Percentiles rank a stretch among this genome's conserved stretches.
phyloP scores from a whole-genome alignment of 2,888 invertebrate genomes.

The Bimastos eiseni region DNA sequence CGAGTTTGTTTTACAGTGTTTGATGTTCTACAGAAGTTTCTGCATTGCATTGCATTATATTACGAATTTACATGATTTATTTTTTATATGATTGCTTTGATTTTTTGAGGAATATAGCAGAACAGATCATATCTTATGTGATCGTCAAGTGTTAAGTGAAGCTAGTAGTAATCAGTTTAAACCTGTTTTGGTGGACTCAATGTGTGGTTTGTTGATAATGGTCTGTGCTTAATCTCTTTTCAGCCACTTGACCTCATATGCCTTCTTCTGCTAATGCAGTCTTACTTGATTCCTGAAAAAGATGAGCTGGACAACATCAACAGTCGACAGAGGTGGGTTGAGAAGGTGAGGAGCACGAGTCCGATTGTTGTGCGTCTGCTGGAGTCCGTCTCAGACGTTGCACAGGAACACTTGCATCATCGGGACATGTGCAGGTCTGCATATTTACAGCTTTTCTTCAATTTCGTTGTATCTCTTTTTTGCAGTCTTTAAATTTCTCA shows the following conservation, averaged over 20 bases:
- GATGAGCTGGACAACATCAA: constrained; percentile 41
- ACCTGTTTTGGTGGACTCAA: background rate
- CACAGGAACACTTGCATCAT: constrained; percentile 40
- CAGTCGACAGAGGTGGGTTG: constrained; percentile 47
- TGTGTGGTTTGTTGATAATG: background rate
- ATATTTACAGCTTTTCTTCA: background rate
- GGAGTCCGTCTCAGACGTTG: constrained; percentile 13
- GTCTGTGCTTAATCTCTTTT: constrained; percentile 16
- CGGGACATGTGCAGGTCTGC: background rate
- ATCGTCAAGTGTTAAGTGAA: too few relatives aligned
- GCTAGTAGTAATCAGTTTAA: background rate
- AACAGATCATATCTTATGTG: background rate
- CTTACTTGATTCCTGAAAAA: constrained; percentile 43
- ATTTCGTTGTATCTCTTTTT: background rate
- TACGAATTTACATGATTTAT: background rate
- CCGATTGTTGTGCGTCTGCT: constrained; percentile 43
- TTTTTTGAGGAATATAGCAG: background rate
- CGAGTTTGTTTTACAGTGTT: background rate
- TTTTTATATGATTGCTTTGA: background rate
- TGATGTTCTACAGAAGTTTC: background rate
- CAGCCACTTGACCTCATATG: constrained; percentile 46
- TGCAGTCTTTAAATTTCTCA: background rate
- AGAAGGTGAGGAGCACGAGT: constrained; percentile 45
- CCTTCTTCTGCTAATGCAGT: constrained; percentile 44
- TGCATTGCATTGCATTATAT: background rate